A percentile compares a stretch with the other conserved stretches of the same genome.
These are phyloP conservation scores for Gonatopus flavifemur DNA, from an alignment of 1,140 invertebrate genomes.

Conservation along the genomic window DNA sequence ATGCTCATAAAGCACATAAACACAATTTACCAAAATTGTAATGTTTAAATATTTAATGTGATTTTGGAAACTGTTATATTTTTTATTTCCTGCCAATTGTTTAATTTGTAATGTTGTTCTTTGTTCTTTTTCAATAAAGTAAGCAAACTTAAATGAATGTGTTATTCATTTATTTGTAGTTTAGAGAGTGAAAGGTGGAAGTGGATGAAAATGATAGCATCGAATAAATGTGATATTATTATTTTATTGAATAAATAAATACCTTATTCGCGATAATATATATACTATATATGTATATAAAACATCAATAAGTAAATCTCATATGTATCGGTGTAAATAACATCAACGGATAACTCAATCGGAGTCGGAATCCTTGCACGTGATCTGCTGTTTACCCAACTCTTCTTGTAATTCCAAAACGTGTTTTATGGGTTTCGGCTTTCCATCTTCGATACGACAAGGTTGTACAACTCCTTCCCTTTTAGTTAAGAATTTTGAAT, in stretches of 20 bases:
- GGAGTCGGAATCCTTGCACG: conserved; percentile 41
- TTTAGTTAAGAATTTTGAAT: too few species aligned
- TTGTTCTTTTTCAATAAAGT: conserved; percentile 60
- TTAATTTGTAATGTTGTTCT: conserved; percentile 58
- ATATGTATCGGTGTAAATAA: conserved; percentile 6
- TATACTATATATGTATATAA: not conserved
- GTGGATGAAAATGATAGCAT: too few species aligned
- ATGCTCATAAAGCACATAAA: conserved; percentile 58
- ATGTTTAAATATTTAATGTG: conserved; percentile 55
- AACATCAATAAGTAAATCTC: conserved; percentile 11
- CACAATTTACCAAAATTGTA: conserved; percentile 54
- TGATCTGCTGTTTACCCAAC: conserved; percentile 40
- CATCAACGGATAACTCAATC: conserved; percentile 30
- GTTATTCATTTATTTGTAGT: too few species aligned
- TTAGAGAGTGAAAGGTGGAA: too few species aligned
- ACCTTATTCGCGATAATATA: not conserved
- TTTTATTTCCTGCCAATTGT: conserved; percentile 58
- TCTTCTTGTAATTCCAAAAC: conserved; percentile 77
- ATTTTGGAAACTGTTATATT: conserved; percentile 59
- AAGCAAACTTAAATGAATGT: conserved; percentile 36
- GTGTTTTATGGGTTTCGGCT: conserved; percentile 85
- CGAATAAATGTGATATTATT: too few species aligned
- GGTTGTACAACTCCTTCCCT: conserved; percentile 85
- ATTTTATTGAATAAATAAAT: not conserved
- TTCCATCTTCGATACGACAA: conserved; percentile 85